Evolutionary conservation across 2,888 invertebrate genomes (phyloP), one percentile per base, ranked within the genome.

Genomic region (Augiades crinisus): DNA sequence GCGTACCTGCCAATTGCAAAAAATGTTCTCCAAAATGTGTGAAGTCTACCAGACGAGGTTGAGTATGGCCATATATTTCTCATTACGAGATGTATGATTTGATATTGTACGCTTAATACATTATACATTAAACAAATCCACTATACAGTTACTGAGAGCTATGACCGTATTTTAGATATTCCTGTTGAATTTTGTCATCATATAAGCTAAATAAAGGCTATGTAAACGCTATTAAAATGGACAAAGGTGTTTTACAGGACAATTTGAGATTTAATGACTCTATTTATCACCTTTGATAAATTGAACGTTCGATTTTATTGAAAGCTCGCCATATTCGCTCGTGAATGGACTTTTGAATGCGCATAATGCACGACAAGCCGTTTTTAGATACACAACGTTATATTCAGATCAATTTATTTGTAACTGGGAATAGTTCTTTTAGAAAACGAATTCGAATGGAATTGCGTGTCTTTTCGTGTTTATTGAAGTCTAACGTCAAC

Each of bases 231-330:
- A 19, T 19, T 12, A 30, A 30, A 30, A 12, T 30, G 30, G 2
- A 30, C 12, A 8, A 33, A 14, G 33, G 13, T 13, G 13, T n/a
- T 13, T 14, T 33, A 14, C 8, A 13, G 30, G 2, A 2, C 41
- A 27, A 17, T 41, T 27, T 14, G 6, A 41, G 27, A 41, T 41
- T 40, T 41, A 41, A 16, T 41, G 41, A 27, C 41, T 41, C 41
- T 14, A 27, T 41, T 41, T 37, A 47, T 37, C 13, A 37, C 17
- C 21, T 17, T 16, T 40, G 38, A 47, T 22, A 22, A 27, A 47
- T 40, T 33, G 40, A 31, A 33, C 33, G 34, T 41, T 49, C 3
- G 16, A 41, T 49, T 49, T 49, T 49, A 49, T 41, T 49, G 24
- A 41, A 49, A 49, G 34, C 41, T 38, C 13, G 30, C 43, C 47